Evolutionary conservation across 1,140 invertebrate species (phyloP), one percentile per base, ranked within the genome.

Genomic region (Chymomyza costata): DNA sequence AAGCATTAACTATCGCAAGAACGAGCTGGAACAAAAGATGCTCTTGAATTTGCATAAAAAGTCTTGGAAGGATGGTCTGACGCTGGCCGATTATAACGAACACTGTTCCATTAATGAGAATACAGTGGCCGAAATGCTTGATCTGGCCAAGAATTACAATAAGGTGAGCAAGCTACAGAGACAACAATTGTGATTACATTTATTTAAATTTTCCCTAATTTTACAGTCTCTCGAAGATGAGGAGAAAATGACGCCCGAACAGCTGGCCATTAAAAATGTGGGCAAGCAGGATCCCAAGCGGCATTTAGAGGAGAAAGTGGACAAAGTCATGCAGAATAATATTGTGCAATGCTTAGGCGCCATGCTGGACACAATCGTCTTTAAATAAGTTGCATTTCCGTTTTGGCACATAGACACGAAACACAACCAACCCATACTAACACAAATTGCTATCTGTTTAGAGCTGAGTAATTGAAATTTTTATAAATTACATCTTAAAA

Each of bases 221-320:
- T 35, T 44, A 2, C 58, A 93, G 92, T 94, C 97, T 31, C 87
- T 99, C 34, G 98, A 99, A 88, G 98, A 99, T 78, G 98, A 99
- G 87, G 97, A 99, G 85, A 99, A 98, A 86, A 99, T 99, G 97
- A 99, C 97, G n/a, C 95, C 96, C 1, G 97, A 99, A 86, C 97
- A 99, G 86, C 88, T 99, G 83, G 98, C 97, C 10, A 99, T 99
- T 68, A 99, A 99, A 86, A 99, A 99, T 89, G 98, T 99, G 32
- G 98, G 98, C 15, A 99, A 99, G 89, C 95, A 98, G 87, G 98
- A 99, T 87, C 98, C 98, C n/a, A 99, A 99, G 87, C 90, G 98
- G 59, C 98, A 99, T 92, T 89, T 99, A 70, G 97, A 99, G 87
- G 98, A 99, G 84, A 97, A 98, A 89, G 98, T 99, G 11, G 97